phyloP scores from a whole-genome alignment of 1,140 invertebrate genomes.

The Druon quercuslanigerum region DNA sequence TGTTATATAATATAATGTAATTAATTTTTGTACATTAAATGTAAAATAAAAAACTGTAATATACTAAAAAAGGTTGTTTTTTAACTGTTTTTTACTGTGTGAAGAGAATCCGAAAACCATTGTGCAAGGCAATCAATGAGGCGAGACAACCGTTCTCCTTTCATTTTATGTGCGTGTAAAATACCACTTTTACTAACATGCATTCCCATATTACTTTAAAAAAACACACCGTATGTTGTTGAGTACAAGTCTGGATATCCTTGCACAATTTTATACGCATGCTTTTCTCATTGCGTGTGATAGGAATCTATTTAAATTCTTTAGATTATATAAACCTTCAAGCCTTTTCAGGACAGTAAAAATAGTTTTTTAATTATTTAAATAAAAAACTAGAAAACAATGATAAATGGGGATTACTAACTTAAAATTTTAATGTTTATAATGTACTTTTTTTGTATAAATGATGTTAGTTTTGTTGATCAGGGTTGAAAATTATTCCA shows the following conservation, averaged over 20 bases:
- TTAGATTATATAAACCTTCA: no score
- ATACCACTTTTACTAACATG: constrained; percentile 20
- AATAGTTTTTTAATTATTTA: no score
- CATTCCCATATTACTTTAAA: constrained; percentile 7
- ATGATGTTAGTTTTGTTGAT: no score
- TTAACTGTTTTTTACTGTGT: not conserved
- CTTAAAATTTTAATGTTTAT: no score
- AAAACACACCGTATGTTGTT: constrained; percentile 15
- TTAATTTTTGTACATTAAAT: no score
- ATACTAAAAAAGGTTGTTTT: not conserved
- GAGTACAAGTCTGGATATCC: constrained; percentile 14
- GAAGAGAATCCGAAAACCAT: constrained; percentile 2
- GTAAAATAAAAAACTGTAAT: not conserved
- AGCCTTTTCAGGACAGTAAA: no score
- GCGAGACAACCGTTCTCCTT: not conserved
- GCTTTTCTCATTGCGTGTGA: not conserved
- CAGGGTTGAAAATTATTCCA: no score
- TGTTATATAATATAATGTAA: no score
- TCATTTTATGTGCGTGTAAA: constrained; percentile 1
- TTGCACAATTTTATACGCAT: constrained; percentile 5
- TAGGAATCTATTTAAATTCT: no score
- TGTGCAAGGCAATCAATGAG: constrained; percentile 6
- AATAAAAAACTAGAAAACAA: no score
- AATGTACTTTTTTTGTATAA: no score
- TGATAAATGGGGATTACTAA: no score